Evolutionary conservation across 2,888 invertebrate genomes (phyloP).

Genomic region (Petrophora chlorosata): DNA sequence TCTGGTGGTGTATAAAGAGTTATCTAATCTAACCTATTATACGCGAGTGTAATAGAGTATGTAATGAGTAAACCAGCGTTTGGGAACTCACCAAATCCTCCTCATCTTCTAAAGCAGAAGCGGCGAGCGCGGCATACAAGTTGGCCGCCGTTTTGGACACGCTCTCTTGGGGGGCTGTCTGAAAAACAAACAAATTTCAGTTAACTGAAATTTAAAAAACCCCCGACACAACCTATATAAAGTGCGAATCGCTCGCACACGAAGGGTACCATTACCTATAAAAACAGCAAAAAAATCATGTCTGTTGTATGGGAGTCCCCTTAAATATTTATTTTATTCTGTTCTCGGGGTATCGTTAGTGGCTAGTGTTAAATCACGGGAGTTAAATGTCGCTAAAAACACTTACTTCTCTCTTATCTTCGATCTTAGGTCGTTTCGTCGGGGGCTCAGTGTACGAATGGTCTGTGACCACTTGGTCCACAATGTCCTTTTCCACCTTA

Average conservation of each 20-base stretch:
- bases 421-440: conserved; percentile 64
- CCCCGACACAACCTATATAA: background rate
- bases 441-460: conserved; percentile 75
- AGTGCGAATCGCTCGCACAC: background rate
- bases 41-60: too few species aligned
- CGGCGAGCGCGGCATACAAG: conserved; percentile 92
- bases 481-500: conserved; percentile 60
- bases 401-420: conserved; percentile 66
- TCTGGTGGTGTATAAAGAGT: too few species aligned
- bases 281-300: too few species aligned
- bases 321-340: too few species aligned
- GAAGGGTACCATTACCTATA: too few species aligned
- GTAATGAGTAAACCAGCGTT: too few species aligned
- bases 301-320: too few species aligned
- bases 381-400: too few species aligned
- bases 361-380: too few species aligned
- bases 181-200: too few species aligned
- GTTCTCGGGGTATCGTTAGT: too few species aligned
- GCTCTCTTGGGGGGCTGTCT: conserved; percentile 76
- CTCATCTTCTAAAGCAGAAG: conserved; percentile 92
- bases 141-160: conserved; percentile 94
- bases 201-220: conserved; percentile 1
- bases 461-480: conserved; percentile 60
- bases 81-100: conserved; percentile 79
- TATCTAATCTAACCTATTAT: too few species aligned